Conservation (phyloP, 2,797 vertebrate genomes). For the Catamblyrhynchus diadema region DNA sequence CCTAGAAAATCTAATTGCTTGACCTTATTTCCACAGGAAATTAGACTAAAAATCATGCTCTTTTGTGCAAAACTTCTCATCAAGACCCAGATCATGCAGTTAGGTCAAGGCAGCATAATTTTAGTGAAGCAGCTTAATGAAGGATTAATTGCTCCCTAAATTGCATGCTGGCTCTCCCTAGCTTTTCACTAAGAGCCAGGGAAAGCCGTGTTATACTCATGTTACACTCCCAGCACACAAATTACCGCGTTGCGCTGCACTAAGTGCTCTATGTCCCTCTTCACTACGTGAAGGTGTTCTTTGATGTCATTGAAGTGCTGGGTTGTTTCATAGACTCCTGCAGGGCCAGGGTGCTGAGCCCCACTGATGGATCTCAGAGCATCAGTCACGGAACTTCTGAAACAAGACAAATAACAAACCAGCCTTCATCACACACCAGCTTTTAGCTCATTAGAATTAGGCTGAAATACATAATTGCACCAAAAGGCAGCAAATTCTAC, state of each 20-base stretch:
- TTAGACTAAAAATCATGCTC: slow-evolving; percentile 39
- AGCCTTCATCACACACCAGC: neutral
- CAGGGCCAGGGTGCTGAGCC: slow-evolving; percentile 79
- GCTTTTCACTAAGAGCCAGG: slow-evolving; percentile 6
- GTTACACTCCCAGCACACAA: neutral
- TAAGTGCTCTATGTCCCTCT: slow-evolving; percentile 87
- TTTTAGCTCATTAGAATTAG: neutral
- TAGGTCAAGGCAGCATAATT: slow-evolving; percentile 35
- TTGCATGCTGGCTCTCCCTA: slow-evolving; percentile 21
- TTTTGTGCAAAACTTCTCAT: slow-evolving; percentile 42
- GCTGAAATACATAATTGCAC: neutral
- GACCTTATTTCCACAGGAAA: slow-evolving; percentile 56
- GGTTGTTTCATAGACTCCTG: slow-evolving; percentile 83
- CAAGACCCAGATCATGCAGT: slow-evolving; percentile 35
- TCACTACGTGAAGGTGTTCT: slow-evolving; percentile 92
- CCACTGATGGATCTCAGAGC: slow-evolving; percentile 80
- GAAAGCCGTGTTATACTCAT: neutral
- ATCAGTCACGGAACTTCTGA: slow-evolving; percentile 85
- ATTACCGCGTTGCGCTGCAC: slow-evolving; percentile 82
- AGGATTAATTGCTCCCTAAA: slow-evolving; percentile 48
- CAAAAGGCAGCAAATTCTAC: neutral
- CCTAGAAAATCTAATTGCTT: slow-evolving; percentile 39
- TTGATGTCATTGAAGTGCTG: slow-evolving; percentile 98
- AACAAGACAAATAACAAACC: neutral
- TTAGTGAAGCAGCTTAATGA: slow-evolving; percentile 31